These are phyloP conservation scores for Martes martes DNA, from an alignment of 2,113 vertebrate species.

Conservation along the genomic window DNA sequence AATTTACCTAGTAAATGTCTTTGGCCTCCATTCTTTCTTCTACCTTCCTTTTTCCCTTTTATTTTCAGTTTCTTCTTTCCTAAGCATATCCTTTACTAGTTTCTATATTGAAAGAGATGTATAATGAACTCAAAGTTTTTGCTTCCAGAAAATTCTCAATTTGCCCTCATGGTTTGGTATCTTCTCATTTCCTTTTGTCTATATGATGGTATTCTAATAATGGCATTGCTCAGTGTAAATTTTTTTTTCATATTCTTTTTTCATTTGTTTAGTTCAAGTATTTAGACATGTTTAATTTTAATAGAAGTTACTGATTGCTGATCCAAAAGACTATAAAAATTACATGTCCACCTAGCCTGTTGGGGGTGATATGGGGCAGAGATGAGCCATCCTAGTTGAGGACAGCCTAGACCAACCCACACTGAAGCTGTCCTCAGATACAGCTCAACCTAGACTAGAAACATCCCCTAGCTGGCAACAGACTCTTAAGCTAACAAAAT, in stretches of 20 bases:
- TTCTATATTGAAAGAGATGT: background rate
- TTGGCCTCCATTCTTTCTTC: background rate
- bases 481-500: background rate
- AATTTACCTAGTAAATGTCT: background rate
- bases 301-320: background rate
- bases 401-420: background rate
- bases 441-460: background rate
- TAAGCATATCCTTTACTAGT: background rate
- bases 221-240: background rate
- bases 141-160: background rate
- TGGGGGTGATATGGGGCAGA: background rate
- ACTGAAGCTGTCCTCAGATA: background rate
- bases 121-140: background rate
- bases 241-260: background rate
- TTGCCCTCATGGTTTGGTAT: background rate
- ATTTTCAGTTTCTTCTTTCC: background rate
- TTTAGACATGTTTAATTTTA: background rate
- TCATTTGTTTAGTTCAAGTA: background rate
- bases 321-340: background rate
- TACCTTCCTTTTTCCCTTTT: background rate
- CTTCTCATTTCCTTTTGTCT: background rate
- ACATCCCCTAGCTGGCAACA: background rate
- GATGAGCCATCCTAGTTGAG: background rate
- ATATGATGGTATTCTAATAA: background rate
- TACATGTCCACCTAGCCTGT: background rate